phyloP scores from a whole-genome alignment of 2,888 invertebrate species.

The Spialia ferax region DNA sequence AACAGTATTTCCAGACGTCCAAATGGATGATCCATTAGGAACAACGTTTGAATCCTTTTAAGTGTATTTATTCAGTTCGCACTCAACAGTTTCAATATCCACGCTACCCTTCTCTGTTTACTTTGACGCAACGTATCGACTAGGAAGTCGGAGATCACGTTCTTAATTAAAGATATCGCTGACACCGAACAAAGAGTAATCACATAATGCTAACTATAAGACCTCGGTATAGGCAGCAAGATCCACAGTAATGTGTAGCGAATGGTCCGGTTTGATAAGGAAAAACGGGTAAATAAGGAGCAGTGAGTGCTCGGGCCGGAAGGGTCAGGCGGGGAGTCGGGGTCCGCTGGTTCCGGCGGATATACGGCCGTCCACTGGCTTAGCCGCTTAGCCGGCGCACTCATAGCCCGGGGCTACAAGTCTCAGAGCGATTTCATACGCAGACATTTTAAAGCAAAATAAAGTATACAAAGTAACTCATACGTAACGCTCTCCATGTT shows the following conservation, averaged over 20 bases:
- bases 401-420: slow-evolving; percentile 56
- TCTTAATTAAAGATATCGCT: slow-evolving; percentile 44
- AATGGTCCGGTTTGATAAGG: slow-evolving; percentile 81
- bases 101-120: slow-evolving; percentile 14
- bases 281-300: slow-evolving; percentile 83
- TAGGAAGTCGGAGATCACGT: slow-evolving; percentile 28
- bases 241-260: slow-evolving; percentile 75
- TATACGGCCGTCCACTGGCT: slow-evolving; percentile 59
- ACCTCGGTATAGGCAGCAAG: slow-evolving; percentile 71
- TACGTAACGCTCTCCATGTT: slow-evolving; percentile 4
- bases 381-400: slow-evolving; percentile 50
- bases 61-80: slow-evolving; percentile 31
- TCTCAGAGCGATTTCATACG: slow-evolving; percentile 58
- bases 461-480: slow-evolving; percentile 6
- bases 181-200: slow-evolving; percentile 59
- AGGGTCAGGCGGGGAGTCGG: slow-evolving; percentile 59
- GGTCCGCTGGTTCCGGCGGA: slow-evolving; percentile 62
- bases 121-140: slow-evolving; percentile 19
- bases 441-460: slow-evolving; percentile 41
- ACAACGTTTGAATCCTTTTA: slow-evolving; percentile 23
- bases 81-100: slow-evolving; percentile 27
- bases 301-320: slow-evolving; percentile 63
- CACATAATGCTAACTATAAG: slow-evolving; percentile 54
- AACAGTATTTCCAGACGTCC: neutral
- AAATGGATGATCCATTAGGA: slow-evolving; percentile 23